These are phyloP conservation scores for Zosterops lateralis DNA, from an alignment of 2,113 vertebrate genomes.

Conservation along the genomic window DNA sequence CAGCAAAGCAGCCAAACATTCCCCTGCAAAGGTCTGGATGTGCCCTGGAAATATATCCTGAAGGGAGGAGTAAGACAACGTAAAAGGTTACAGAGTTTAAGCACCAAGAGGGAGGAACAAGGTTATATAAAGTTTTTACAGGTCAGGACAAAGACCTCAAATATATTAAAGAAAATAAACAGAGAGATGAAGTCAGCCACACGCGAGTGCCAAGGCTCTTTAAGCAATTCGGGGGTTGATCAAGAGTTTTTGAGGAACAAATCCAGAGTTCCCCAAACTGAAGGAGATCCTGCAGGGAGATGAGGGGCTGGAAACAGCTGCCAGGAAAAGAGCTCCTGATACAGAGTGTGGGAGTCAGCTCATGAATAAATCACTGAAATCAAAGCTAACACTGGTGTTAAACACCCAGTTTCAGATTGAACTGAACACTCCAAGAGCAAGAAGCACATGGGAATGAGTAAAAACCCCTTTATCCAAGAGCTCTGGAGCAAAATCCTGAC, in stretches of 20 bases:
- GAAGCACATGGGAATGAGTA: background rate
- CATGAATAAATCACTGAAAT: background rate
- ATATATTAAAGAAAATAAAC: constrained; percentile 23
- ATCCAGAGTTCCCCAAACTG: background rate
- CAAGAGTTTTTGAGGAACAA: background rate
- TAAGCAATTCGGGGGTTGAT: background rate
- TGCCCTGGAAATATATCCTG: background rate
- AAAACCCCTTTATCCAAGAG: background rate
- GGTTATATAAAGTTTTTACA: constrained; percentile 22
- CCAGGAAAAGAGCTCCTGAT: background rate
- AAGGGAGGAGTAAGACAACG: background rate
- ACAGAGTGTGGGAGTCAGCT: background rate
- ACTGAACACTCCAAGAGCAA: background rate
- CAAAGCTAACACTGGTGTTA: background rate
- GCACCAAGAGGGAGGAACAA: background rate
- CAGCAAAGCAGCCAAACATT: background rate
- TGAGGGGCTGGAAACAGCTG: background rate
- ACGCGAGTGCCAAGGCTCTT: background rate
- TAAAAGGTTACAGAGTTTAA: background rate
- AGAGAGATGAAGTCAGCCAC: background rate
- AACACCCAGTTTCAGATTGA: background rate
- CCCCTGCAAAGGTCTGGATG: background rate
- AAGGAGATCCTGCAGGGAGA: background rate
- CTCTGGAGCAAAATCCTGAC: background rate
- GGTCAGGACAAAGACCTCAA: constrained; percentile 14